phyloP scores from a whole-genome alignment of 2,797 vertebrate species.

The Sparidentex hasta region DNA sequence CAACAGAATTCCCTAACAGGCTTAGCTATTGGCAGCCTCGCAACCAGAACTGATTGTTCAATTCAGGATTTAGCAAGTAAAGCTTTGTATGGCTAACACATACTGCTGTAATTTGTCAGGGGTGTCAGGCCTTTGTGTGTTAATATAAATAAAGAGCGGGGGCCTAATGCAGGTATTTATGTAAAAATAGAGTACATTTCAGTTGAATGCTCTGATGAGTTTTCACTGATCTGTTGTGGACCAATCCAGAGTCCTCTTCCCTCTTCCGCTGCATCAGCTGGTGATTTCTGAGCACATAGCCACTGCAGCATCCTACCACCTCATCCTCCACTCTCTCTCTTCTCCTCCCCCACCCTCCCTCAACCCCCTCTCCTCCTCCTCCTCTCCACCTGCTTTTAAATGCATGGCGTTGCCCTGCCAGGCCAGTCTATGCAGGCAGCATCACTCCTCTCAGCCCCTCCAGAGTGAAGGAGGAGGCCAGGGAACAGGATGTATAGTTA shows the following conservation, averaged over 20 bases:
- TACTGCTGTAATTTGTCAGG: constrained; percentile 60
- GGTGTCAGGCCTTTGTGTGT: constrained; percentile 40
- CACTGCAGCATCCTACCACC: constrained; percentile 89
- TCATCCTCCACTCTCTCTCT: constrained; percentile 64
- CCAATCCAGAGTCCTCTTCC: constrained; percentile 66
- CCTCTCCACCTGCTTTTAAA: constrained; percentile 87
- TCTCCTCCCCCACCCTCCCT: constrained; percentile 82
- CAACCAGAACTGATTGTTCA: constrained; percentile 78
- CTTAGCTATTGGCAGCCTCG: constrained; percentile 78
- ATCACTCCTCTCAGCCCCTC: constrained; percentile 66
- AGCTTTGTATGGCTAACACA: constrained; percentile 69
- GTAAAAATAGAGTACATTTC: constrained; percentile 50
- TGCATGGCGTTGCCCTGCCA: constrained; percentile 80
- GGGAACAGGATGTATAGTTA: constrained; percentile 66
- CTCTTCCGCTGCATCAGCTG: constrained; percentile 84
- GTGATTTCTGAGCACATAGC: constrained; percentile 87
- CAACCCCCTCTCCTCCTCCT: constrained; percentile 66
- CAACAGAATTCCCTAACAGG: constrained; percentile 79
- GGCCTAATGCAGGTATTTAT: constrained; percentile 42
- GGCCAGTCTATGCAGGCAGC: constrained; percentile 76
- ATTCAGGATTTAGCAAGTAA: constrained; percentile 75
- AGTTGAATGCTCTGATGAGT: constrained; percentile 69
- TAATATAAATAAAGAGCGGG: constrained; percentile 37
- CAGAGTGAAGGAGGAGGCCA: constrained; percentile 47
- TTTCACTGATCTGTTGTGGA: constrained; percentile 83